Percentiles rank a stretch among this genome's conserved stretches.
phyloP scores from a whole-genome alignment of 1,140 invertebrate genomes.

The Melipona quadrifasciata region DNA sequence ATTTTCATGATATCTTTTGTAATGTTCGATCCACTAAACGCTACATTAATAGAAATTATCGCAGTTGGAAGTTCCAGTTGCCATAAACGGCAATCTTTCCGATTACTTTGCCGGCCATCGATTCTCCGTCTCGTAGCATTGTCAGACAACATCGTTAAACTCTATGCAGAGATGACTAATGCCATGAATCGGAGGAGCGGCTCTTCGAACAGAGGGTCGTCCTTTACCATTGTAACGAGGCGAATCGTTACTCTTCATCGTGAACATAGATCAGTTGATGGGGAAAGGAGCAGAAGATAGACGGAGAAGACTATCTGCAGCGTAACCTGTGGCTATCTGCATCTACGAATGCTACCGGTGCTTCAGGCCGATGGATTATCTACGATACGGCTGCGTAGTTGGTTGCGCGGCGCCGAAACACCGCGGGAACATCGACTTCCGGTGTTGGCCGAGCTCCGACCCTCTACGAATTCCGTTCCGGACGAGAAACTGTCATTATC shows the following conservation, averaged over 20 bases:
- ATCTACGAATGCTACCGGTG: slow-evolving; percentile 62
- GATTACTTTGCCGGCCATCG: not conserved
- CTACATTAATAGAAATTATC: not conserved
- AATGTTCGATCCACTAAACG: not conserved
- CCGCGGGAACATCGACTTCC: slow-evolving; percentile 60
- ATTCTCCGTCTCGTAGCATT: slow-evolving; percentile 22
- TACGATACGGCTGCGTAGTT: slow-evolving; percentile 40
- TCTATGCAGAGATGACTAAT: slow-evolving; percentile 55
- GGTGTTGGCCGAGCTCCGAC: slow-evolving; percentile 38
- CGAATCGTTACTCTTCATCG: slow-evolving; percentile 51
- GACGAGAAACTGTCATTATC: slow-evolving; percentile 63
- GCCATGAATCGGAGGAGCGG: slow-evolving; percentile 15
- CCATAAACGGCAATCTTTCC: not conserved
- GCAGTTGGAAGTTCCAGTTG: not conserved
- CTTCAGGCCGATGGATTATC: slow-evolving; percentile 47
- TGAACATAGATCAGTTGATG: not conserved
- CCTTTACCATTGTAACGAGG: slow-evolving; percentile 54
- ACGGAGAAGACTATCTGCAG: not conserved
- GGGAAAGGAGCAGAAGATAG: not conserved
- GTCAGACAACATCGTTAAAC: slow-evolving; percentile 45
- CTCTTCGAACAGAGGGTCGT: slow-evolving; percentile 39
- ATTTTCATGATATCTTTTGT: not conserved
- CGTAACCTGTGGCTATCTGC: slow-evolving; percentile 49
- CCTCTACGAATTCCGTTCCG: slow-evolving; percentile 36
- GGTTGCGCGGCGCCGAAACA: slow-evolving; percentile 41